Evolutionary conservation across 2,797 vertebrate species (phyloP), one percentile per base, ranked within the genome.

Genomic region (Knipowitschia caucasica): DNA sequence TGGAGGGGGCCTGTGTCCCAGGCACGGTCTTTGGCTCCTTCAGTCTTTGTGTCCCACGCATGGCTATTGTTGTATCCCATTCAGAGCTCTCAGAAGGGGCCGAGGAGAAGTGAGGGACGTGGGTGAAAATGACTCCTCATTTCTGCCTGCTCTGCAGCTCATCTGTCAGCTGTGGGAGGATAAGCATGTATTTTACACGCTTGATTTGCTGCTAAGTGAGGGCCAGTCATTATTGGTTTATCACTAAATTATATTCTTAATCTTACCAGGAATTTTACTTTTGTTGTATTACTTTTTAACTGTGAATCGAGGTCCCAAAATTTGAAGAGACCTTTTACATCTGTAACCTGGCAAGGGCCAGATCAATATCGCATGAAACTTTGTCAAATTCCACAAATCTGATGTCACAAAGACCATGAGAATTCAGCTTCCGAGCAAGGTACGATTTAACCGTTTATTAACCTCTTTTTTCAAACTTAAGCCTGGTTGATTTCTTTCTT

Each of bases 141-240:
- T 80, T 86, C 80, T 82, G 64, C 80, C 83, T 86, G 83, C 87
- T 90, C 72, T 84, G 57, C 68, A 59, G 18, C 77, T 89, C 86
- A 85, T 89, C 87, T 81, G 84, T 84, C 87, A 83, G 74, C 84
- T 82, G 75, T 88, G 86, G 80, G 75, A 89, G 83, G 86, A 90
- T 84, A 85, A 89, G 83, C 83, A 84, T 89, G 88, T 89, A 86
- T 89, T 88, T 88, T 88, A 83, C 88, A 91, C 82, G 84, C 82
- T 80, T 85, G 84, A 86, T 86, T 89, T 89, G 83, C 85, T 89
- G 87, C 84, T 86, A 87, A 89, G 86, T 89, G 86, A 82, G 65
- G 81, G 81, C 59, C 63, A 39, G 74, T 75, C 75, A 80, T 82
- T 80, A 77, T 82, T 54, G 46, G 29, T 33, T 71, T 81, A 81